A percentile compares a stretch with the other conserved stretches of the same genome.
Conservation (phyloP, 2,888 invertebrate species). For the Ectemnius lituratus region DNA sequence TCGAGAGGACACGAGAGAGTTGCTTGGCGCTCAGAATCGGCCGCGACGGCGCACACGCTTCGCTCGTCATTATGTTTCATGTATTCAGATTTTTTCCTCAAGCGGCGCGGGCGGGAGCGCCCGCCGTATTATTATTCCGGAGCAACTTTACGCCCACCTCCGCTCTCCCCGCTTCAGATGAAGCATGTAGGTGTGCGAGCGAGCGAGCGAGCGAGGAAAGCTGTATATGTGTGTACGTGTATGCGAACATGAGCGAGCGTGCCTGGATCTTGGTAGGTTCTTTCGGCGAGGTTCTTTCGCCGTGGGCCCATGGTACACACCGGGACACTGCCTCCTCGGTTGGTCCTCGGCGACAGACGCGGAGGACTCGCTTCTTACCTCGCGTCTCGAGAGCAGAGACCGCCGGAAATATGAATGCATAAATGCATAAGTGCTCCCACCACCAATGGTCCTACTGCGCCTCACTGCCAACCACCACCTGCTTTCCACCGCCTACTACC, state of each 20-base stretch:
- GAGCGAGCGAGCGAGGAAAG: no score
- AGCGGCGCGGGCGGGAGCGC: conserved; percentile 61
- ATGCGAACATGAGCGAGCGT: no score
- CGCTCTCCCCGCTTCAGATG: conserved; percentile 26
- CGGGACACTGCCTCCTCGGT: conserved; percentile 13
- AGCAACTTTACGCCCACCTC: conserved; percentile 73
- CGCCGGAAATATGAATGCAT: conserved; percentile 77
- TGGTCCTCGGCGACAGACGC: conserved; percentile 52
- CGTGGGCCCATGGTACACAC: conserved; percentile 18
- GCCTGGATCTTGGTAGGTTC: conserved; percentile 21
- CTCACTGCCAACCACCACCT: background rate
- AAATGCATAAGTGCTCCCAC: conserved; percentile 76
- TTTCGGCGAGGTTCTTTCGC: conserved; percentile 21
- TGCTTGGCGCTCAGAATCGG: conserved; percentile 6
- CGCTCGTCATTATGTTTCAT: conserved; percentile 75
- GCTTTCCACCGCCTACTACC: conserved; percentile 51
- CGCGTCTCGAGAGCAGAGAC: conserved; percentile 66
- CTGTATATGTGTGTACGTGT: background rate
- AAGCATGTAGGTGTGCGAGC: no score
- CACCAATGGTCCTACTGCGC: conserved; percentile 15
- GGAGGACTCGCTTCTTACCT: conserved; percentile 67
- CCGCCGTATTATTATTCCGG: conserved; percentile 75
- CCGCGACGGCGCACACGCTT: conserved; percentile 60
- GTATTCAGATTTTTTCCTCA: conserved; percentile 76
- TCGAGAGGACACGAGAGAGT: conserved; percentile 18